Base-by-base conservation (phyloP, 2,113 vertebrate species). In the Andinoacara biseriatus region DNA sequence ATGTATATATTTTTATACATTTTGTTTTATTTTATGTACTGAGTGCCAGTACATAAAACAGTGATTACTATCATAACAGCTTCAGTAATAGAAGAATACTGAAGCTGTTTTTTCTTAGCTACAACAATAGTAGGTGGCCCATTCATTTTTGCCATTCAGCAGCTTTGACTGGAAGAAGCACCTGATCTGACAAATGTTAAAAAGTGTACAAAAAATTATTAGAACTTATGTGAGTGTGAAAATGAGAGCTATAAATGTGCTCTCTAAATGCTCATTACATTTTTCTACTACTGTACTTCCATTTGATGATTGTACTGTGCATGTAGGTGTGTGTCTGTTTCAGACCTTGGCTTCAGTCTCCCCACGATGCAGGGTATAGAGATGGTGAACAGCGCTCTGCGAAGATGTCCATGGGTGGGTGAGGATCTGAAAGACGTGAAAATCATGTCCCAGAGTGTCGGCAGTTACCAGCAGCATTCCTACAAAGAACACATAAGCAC, bases 281-380 rank as follows among this genome's bases (percentile, higher is more conserved):
- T 24, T 65, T 14, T 24, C 22, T 2, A 67, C 62, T 10, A 67
- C 24, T 26, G 26, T 26, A 58, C 35, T 17, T 17, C 20, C 31
- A 14, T 13, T 3, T 26, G 5, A 49, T 54, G 20, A 4, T 74
- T 61, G 2, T 24, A 14, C 38, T 46, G 72, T 74, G 62, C n/a
- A 8, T 63, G 57, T 65, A 40, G 14, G 15, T 26, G 15, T 69
- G 61, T 78, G 43, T 79, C 43, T 22, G 79, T 77, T 26, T 54
- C 84, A 69, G 43, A 99, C 98, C 97, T 99, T 99, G 91, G 98
- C 98, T 95, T 99, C 98, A 0, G 98, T 99, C 91, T 99, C 98
- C 79, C 98, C 98, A n/a, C 98, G 97, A 90, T 99, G 98, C 86
- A 99, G 95, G 1, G 98, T 99, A 80, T 99, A 99, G 38, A 99